These are phyloP conservation scores for Dolomedes plantarius DNA, from an alignment of 2,888 invertebrate genomes.

Conservation along the genomic window DNA sequence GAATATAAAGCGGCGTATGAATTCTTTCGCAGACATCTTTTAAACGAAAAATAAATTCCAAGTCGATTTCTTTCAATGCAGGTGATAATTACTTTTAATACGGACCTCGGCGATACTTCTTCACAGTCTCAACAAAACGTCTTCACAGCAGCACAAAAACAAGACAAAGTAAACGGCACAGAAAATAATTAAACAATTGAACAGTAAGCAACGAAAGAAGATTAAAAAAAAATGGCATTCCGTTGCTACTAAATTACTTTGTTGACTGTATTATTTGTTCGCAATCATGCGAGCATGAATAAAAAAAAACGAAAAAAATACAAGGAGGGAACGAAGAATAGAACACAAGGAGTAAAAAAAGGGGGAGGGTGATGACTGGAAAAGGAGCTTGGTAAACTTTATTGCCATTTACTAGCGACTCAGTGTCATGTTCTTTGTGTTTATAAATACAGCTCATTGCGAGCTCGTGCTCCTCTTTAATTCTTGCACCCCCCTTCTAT, in stretches of 20 bases:
- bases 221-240: constrained; percentile 24
- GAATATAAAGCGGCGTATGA: too few relatives aligned
- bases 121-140: background rate
- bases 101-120: background rate
- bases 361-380: constrained; percentile 41
- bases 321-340: constrained; percentile 21
- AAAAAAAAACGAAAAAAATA: constrained; percentile 40
- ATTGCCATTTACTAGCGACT: constrained; percentile 70
- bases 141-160: background rate
- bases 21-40: too few relatives aligned
- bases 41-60: too few relatives aligned
- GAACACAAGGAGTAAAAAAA: constrained; percentile 1
- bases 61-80: too few relatives aligned
- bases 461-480: constrained; percentile 64
- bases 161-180: constrained; percentile 16
- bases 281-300: constrained; percentile 66
- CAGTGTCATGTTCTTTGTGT: constrained; percentile 70
- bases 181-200: constrained; percentile 71
- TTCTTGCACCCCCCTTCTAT: constrained; percentile 67
- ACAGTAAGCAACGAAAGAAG: constrained; percentile 43
- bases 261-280: constrained; percentile 71
- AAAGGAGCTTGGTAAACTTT: constrained; percentile 70
- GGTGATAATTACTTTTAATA: constrained; percentile 1
- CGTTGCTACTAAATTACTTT: constrained; percentile 70
- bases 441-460: constrained; percentile 70